A percentile compares a stretch with the other conserved stretches of the same genome.
Conservation (phyloP, 2,113 vertebrate species). For the Lota lota region DNA sequence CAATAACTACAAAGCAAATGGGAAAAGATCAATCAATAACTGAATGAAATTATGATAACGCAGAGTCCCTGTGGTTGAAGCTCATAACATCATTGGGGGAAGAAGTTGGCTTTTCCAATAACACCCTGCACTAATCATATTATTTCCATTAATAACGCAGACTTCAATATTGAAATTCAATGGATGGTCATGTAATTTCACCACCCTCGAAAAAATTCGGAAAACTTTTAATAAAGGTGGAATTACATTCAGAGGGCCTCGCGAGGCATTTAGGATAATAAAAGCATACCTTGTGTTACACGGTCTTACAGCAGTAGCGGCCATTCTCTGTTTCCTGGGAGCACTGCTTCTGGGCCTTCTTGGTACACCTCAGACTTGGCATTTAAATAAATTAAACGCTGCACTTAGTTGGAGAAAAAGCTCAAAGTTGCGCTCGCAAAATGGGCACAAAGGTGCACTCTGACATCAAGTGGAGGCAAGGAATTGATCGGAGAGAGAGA, state of each 20-base stretch:
- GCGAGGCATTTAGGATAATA: not conserved
- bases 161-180: constrained; percentile 9
- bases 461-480: constrained; percentile 6
- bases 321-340: too few relatives aligned
- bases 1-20: constrained; percentile 24
- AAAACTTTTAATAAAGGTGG: not conserved
- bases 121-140: constrained; percentile 2
- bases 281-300: too few relatives aligned
- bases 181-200: constrained; percentile 1
- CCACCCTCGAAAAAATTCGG: not conserved
- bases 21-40: constrained; percentile 31
- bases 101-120: not conserved
- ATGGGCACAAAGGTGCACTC: not conserved
- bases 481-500: constrained; percentile 11
- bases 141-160: constrained; percentile 22
- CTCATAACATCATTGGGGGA: constrained; percentile 1
- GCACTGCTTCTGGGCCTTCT: too few relatives aligned
- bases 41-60: constrained; percentile 11
- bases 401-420: not conserved
- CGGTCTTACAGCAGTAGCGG: too few relatives aligned
- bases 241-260: not conserved
- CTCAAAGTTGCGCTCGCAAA: not conserved
- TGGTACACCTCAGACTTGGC: too few relatives aligned
- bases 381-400: not conserved
- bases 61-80: not conserved